These are phyloP conservation scores for Brachirus orientalis DNA, from an alignment of 2,113 vertebrate species.

Conservation along the genomic window DNA sequence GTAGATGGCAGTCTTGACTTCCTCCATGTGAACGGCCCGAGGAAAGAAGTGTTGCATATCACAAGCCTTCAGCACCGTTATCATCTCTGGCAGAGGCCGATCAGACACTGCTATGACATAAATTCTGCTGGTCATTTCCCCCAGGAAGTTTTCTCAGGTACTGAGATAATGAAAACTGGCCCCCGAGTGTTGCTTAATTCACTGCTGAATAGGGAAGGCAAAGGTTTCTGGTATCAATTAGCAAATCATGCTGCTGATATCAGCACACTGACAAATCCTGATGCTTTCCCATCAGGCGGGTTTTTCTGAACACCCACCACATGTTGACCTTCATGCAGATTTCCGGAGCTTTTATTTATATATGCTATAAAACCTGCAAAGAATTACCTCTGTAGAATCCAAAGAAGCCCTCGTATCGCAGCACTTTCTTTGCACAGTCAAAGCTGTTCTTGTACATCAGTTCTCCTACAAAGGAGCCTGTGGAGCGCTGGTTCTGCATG, in stretches of 20 bases:
- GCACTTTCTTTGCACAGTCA: conserved; percentile 95
- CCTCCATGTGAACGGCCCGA: conserved; percentile 64
- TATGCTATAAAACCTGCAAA: neutral
- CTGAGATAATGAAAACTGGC: conserved; percentile 69
- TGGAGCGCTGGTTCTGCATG: conserved; percentile 96
- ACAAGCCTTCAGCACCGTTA: conserved; percentile 71
- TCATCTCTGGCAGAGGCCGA: conserved; percentile 44
- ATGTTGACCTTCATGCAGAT: conserved; percentile 13
- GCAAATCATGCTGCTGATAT: conserved; percentile 63
- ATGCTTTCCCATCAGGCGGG: conserved; percentile 39
- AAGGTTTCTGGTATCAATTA: conserved; percentile 78
- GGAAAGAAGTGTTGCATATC: conserved; percentile 66
- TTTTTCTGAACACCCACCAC: conserved; percentile 23
- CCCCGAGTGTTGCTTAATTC: conserved; percentile 68
- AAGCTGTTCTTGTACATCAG: conserved; percentile 98
- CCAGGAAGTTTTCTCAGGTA: conserved; percentile 61
- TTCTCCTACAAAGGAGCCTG: conserved; percentile 91
- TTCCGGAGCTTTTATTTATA: neutral
- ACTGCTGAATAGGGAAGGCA: conserved; percentile 53
- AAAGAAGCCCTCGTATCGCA: conserved; percentile 94
- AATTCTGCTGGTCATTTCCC: conserved; percentile 54
- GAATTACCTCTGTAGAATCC: conserved; percentile 93
- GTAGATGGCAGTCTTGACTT: conserved; percentile 97
- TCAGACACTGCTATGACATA: conserved; percentile 57
- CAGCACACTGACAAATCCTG: conserved; percentile 49